Base-by-base conservation (phyloP, 2,113 vertebrate species). In the Colossoma macropomum region DNA sequence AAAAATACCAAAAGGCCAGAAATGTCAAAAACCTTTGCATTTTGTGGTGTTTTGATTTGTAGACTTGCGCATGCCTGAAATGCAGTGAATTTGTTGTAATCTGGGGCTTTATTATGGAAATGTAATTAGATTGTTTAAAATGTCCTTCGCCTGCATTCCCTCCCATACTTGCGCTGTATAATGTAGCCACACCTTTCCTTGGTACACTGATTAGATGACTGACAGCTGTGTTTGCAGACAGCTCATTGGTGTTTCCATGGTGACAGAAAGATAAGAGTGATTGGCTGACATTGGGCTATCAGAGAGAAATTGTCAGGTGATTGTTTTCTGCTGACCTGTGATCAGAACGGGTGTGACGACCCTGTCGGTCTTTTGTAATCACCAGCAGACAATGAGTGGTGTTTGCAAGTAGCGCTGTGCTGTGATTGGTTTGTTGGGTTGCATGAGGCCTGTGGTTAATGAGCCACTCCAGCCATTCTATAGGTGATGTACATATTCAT, bases 161-260 rank as follows among this genome's bases (percentile, higher is more conserved):
- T 75, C 41, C 65, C 38, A 41, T 63, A 38, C 54, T 19, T n/a
- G 19, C 21, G 2, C n/a, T 19, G 4, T 50, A 65, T 71, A n/a
- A 4, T 79, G 50, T 75, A 25, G 19, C 50, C 69, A 77, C 74
- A 30, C 75, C 60, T 75, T 75, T 48, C 12, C 65, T 12, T 48
- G 27, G 28, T 54, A 45, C 11, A 62, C 74, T 75, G 75, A 70
- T 78, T 81, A 77, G 65, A 68, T 78, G 63, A 69, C 25, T 78
- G 78, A 52, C 28, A 34, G 34, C 32, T 68, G 50, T 80, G 80
- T 87, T 85, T 87, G 77, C 80, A 21, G 59, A 62, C 50, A 69
- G 28, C n/a, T 83, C 45, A 80, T 85, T 80, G 77, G 84, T 75
- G 84, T 85, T 83, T 50, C 66, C 60, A 28, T 45, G 41, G 77